These are phyloP conservation scores for Homarus americanus DNA, from an alignment of 1,140 invertebrate species.

Conservation along the genomic window DNA sequence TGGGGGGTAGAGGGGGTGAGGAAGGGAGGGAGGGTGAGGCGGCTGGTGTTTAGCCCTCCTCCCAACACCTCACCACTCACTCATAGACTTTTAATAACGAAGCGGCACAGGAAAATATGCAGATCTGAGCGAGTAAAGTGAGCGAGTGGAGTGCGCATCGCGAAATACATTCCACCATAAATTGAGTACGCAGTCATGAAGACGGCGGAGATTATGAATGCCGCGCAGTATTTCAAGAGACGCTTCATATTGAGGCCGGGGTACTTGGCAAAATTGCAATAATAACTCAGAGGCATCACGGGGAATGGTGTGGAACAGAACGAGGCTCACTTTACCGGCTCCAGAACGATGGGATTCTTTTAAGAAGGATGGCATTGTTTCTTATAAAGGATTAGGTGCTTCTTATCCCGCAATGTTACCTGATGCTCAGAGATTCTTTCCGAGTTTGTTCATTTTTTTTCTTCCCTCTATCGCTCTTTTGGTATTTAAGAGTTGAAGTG, in stretches of 20 bases:
- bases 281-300: slow-evolving; percentile 67
- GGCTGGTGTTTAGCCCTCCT: too few relatives aligned
- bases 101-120: slow-evolving; percentile 39
- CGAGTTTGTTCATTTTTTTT: too few relatives aligned
- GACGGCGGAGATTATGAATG: slow-evolving; percentile 67
- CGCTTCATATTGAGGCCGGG: slow-evolving; percentile 66
- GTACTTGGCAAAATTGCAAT: slow-evolving; percentile 70
- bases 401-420: slow-evolving; percentile 37
- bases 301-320: slow-evolving; percentile 66
- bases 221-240: slow-evolving; percentile 59
- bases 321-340: slow-evolving; percentile 43
- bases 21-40: too few relatives aligned
- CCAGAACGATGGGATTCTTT: slow-evolving; percentile 59
- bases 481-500: too few relatives aligned
- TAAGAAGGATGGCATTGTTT: slow-evolving; percentile 62
- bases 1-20: too few relatives aligned
- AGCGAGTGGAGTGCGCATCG: slow-evolving; percentile 29
- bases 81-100: slow-evolving; percentile 66
- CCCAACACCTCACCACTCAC: slow-evolving; percentile 55
- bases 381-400: slow-evolving; percentile 63
- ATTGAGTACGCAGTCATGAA: slow-evolving; percentile 65
- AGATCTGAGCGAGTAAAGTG: slow-evolving; percentile 40
- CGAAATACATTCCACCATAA: slow-evolving; percentile 61
- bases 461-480: too few relatives aligned
- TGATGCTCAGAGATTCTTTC: slow-evolving; percentile 16